Evolutionary conservation across 2,113 vertebrate genomes (phyloP).

Genomic region (Chloebia gouldiae): DNA sequence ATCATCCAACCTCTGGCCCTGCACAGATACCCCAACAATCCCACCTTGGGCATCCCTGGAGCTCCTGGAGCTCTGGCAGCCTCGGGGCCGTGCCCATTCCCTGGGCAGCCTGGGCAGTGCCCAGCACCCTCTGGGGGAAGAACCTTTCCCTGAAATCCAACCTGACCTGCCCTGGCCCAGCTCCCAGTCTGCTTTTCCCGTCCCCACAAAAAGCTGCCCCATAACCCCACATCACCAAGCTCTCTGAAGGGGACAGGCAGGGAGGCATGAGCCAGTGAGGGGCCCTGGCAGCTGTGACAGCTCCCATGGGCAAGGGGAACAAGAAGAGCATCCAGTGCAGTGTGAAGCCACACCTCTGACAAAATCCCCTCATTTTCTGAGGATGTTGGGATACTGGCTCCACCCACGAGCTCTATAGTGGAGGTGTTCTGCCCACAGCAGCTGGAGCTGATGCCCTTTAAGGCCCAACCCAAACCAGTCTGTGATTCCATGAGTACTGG

Average conservation of each 20-base stretch:
- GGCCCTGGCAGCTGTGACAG: not conserved
- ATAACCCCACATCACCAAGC: too few relatives aligned
- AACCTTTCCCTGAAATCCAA: accelerated
- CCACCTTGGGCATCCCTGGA: not conserved
- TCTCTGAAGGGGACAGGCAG: not conserved
- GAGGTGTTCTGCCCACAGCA: not conserved
- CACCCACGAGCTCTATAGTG: not conserved
- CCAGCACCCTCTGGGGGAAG: not conserved
- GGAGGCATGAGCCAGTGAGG: accelerated
- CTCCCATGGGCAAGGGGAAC: not conserved
- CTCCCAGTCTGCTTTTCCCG: not conserved
- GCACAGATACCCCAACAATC: not conserved
- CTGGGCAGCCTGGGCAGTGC: not conserved
- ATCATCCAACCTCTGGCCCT: not conserved
- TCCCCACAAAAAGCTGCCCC: not conserved
- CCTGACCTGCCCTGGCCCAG: not conserved
- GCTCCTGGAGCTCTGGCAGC: not conserved
- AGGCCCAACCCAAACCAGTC: not conserved
- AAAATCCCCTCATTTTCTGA: not conserved
- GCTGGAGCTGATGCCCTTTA: not conserved
- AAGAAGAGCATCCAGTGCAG: not conserved
- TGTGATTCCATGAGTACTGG: not conserved
- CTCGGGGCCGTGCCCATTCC: not conserved
- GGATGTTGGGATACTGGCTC: not conserved
- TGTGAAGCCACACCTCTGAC: not conserved